A percentile compares a stretch with the other conserved stretches of the same genome.
These are phyloP conservation scores for Aphis craccivora DNA, from an alignment of 1,140 invertebrate species.

Conservation along the genomic window DNA sequence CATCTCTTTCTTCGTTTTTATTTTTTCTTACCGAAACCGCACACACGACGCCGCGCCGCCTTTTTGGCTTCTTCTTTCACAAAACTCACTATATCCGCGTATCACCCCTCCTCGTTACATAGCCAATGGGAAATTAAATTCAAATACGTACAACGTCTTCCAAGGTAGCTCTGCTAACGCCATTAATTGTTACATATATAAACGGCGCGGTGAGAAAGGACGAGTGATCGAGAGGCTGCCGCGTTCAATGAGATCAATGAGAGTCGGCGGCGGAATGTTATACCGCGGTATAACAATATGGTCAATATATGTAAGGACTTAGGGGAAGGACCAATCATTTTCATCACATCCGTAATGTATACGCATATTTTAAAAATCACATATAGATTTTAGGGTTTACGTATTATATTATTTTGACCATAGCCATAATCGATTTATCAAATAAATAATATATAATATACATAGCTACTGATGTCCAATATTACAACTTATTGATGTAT, in stretches of 20 bases:
- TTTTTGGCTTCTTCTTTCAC: conserved; percentile 55
- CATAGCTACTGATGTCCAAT: too few relatives aligned
- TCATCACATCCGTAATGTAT: neutral
- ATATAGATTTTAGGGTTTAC: neutral
- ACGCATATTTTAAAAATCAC: neutral
- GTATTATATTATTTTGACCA: neutral
- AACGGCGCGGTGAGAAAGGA: neutral
- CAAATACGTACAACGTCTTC: conserved; percentile 1
- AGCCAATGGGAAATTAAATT: conserved; percentile 51
- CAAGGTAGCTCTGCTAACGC: conserved; percentile 26
- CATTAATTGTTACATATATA: conserved; percentile 38
- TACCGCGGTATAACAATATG: neutral
- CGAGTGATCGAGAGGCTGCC: neutral
- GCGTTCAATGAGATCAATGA: conserved; percentile 50
- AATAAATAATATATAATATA: neutral
- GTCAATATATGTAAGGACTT: too few relatives aligned
- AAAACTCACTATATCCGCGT: neutral
- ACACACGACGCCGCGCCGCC: conserved; percentile 35
- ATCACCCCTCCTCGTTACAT: neutral
- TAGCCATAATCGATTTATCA: neutral
- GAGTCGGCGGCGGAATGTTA: conserved; percentile 20
- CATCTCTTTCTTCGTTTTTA: conserved; percentile 26
- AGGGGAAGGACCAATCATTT: neutral
- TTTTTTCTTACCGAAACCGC: conserved; percentile 28
- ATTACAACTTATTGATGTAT: too few relatives aligned